Evolutionary conservation across 2,888 invertebrate genomes (phyloP).

Genomic region (Thymelicus sylvestris): DNA sequence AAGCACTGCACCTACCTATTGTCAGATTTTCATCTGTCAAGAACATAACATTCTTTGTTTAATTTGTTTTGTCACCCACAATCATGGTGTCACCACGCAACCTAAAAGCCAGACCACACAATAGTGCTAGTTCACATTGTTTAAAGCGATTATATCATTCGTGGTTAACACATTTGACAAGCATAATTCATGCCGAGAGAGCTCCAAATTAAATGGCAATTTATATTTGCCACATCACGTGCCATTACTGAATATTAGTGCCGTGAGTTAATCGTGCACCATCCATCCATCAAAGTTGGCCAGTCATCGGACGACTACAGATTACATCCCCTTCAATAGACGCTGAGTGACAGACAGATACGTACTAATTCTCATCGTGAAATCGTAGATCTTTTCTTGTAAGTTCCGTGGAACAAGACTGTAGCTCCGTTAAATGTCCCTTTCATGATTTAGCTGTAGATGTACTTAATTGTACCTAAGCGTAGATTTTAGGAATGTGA

Average conservation of each 20-base stretch:
- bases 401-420: slow-evolving; percentile 17
- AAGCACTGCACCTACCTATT: too few relatives aligned
- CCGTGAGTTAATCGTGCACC: slow-evolving; percentile 54
- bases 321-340: slow-evolving; percentile 37
- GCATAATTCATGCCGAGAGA: slow-evolving; percentile 26
- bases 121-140: not conserved
- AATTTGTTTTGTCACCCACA: too few relatives aligned
- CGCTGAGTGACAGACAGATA: slow-evolving; percentile 37
- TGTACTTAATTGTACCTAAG: too few relatives aligned
- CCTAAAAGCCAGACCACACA: slow-evolving; percentile 7
- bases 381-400: slow-evolving; percentile 28
- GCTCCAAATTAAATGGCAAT: slow-evolving; percentile 35
- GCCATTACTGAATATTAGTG: slow-evolving; percentile 64
- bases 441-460: not conserved
- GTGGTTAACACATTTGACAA: slow-evolving; percentile 26
- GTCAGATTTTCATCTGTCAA: too few relatives aligned
- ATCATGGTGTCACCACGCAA: too few relatives aligned
- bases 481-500: too few relatives aligned
- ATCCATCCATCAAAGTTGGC: slow-evolving; percentile 64
- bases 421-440: slow-evolving; percentile 3
- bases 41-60: too few relatives aligned
- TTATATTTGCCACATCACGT: slow-evolving; percentile 61
- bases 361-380: slow-evolving; percentile 36
- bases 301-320: slow-evolving; percentile 54
- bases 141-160: slow-evolving; percentile 21